phyloP scores from a whole-genome alignment of 2,888 invertebrate species.

The Mythimna loreyi region DNA sequence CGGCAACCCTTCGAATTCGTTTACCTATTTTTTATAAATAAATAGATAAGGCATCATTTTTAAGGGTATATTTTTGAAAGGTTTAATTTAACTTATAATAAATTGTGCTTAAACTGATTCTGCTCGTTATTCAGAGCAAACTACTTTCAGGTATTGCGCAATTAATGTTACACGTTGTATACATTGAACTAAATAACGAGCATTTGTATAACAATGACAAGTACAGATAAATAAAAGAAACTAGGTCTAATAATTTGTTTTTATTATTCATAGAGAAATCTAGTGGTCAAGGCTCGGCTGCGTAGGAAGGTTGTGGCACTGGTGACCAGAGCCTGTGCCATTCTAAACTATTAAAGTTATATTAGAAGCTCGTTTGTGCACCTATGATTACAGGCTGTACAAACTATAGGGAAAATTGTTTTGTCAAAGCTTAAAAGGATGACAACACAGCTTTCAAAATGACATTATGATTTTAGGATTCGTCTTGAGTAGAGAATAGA shows the following conservation, averaged over 20 bases:
- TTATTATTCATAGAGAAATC: constrained; percentile 53
- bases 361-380: constrained; percentile 27
- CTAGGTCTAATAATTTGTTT: constrained; percentile 13
- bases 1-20: no score
- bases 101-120: no score
- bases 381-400: background rate
- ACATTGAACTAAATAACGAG: background rate
- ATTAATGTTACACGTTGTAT: no score
- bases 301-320: constrained; percentile 17
- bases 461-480: background rate
- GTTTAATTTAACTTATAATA: no score
- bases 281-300: constrained; percentile 41
- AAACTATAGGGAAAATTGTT: background rate
- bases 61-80: no score
- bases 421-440: background rate
- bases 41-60: no score
- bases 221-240: constrained; percentile 10
- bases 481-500: background rate
- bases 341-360: constrained; percentile 46
- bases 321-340: constrained; percentile 23
- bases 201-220: constrained; percentile 19
- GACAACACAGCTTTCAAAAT: background rate
- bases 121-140: no score
- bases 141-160: no score
- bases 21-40: no score